Base-by-base conservation (phyloP, 64 coral and sea anemone genomes). In the Stichodactyla helianthus region DNA sequence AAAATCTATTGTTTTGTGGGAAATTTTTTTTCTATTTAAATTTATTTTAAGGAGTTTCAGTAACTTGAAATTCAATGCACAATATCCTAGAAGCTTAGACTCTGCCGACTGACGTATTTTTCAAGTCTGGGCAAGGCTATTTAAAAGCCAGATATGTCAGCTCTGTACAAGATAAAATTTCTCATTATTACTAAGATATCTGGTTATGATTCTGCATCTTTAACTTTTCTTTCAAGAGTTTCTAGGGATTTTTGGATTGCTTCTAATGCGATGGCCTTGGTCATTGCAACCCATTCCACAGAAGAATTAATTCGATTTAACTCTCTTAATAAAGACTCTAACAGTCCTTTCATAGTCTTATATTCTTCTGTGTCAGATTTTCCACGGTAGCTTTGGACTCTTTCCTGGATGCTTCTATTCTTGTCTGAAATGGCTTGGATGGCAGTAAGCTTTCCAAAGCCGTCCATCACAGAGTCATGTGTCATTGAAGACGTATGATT, bases 221-320 rank as follows among this genome's bases (percentile, higher is more conserved):
- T 90, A 5, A 93, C 91, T 85, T 93, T 96, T 57, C 89, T 68
- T 68, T 93, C 92, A 3, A 96, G 76, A 12, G 81, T 83, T 6
- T 23, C 57, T 0, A 96, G 50, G 59, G 91, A 79, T 64, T 90
- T 67, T 54, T 92, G 83, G 51, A 96, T 85, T 4, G 91, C 91
- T 77, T 87, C 71, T 87, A 90, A 83, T 2, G 92, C 94, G 60
- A 96, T 96, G 35, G 84, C 84, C 19, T 90, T 93, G n/a, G 94
- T 88, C 10, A 76, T 89, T 20, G 86, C 86, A 56, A 96, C 27
- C 94, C 94, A 96, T 20, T 87, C 79, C 11, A 93, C 85, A 26
- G 54, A 50, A 1, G 90, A 83, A 35, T 93, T 59, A 27, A 96
- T 68, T 54, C 94, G 57, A 13, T 90, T 77, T 20, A 96, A 44